Evolutionary conservation across 64 coral and sea anemone genomes (phyloP), one percentile per base, ranked within the genome.

Genomic region (Cladopsammia gracilis): DNA sequence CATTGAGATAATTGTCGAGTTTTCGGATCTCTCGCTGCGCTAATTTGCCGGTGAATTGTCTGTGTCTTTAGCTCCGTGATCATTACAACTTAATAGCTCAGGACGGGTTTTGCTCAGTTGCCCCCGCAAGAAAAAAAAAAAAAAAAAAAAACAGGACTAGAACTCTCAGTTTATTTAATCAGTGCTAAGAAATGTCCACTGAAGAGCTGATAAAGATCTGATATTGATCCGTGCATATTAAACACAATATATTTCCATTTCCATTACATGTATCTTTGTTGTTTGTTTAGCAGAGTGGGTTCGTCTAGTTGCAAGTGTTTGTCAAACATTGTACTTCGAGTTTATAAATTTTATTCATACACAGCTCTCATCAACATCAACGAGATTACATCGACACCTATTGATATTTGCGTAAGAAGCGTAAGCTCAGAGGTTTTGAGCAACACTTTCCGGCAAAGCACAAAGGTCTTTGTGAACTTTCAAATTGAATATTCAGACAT

Each of bases 11-110:
- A 84, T 84, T 82, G 78, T 64, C 26, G 34, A 82, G 19, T 82
- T 64, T 84, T 84, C 44, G 80, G 80, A 84, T 84, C 80, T 84
- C 80, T 84, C 62, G 80, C 80, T 84, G 80, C 43, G 80, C 62
- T 84, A 84, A 84, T 84, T 66, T 84, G 46, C 6, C 18, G 66
- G 0, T 23, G 60, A 84, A 84, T 84, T 84, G 80, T 84, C 48
- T 50, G 7, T 9, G 19, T 61, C 60, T 66, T 67, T 67, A 52
- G 25, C 78, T 67, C 5, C 10, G 8, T 47, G 48, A 67, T 66
- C 18, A 83, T 83, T 64, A 67, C 26, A 75, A 75, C 19, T 83
- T 66, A 83, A 67, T 67, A 67, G 60, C 60, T 43, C 61, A 46
- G 11, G 42, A 50, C 8, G 45, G 16, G 59, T 66, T 62, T 46